Evolutionary conservation across 2,797 vertebrate genomes (phyloP), one percentile per base, ranked within the genome.

Genomic region (Sphaeramia orbicularis): DNA sequence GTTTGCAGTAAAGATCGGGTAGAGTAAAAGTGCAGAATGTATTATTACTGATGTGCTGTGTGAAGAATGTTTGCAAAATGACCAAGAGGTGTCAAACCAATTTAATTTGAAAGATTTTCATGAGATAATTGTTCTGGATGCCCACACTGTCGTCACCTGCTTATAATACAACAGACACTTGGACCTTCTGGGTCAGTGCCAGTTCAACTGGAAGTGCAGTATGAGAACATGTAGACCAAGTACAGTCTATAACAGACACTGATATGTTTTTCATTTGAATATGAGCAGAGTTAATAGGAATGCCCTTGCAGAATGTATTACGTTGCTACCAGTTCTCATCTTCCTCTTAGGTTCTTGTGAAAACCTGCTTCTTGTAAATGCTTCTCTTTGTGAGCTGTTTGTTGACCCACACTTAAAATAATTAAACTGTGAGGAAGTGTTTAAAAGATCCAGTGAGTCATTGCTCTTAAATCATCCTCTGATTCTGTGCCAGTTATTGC

Each of bases 101-200:
- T 38, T 45, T 2, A 19, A 18, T 27, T 18, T 11, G 19, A 70
- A 62, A 45, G 44, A 43, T 62, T 57, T 56, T 82, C 84, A 81
- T 41, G 59, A 48, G 78, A 55, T 59, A 15, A 50, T 58, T 18
- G 16, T 80, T 74, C 63, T 35, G 35, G 65, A 58, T 30, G 10
- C 61, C 45, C 53, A 45, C 56, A 15, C 58, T 60, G 43, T 24
- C 44, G 73, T 83, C 71, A 83, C 67, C 50, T 61, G 48, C 35
- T 80, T 67, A 78, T 72, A 62, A 61, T 41, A 54, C 82, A 76
- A 78, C 65, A 87, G 63, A 74, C 58, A 52, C 58, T 59, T 21
- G 7, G 68, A 61, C 50, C 83, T 76, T 82, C 68, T 30, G 42
- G 35, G 14, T 67, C 55, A 41, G 12, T 14, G 40, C 14, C 18